Base-by-base conservation (phyloP, 2,888 invertebrate genomes). In the Troides oblongomaculatus region DNA sequence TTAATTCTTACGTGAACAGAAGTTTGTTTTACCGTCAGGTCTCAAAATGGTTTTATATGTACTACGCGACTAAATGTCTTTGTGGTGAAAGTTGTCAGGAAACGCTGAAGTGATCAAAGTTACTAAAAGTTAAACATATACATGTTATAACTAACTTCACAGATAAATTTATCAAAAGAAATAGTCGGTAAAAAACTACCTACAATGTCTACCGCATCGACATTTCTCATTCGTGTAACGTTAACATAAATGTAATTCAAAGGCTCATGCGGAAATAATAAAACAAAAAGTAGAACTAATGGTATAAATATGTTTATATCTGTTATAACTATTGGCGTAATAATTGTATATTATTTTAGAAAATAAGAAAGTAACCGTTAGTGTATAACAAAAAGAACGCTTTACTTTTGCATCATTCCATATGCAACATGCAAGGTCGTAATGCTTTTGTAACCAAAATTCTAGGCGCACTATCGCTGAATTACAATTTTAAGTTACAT, bases 231-330 rank as follows among this genome's bases (percentile, higher is more conserved):
- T 39, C 39, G 25, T 64, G 60, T 69, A 43, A 43, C 61, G 12
- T 61, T 56, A 61, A 64, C 64, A 17, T 53, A 36, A 68, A 50
- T 58, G 36, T 56, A 39, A 60, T 25, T 56, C 64, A 61, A 23
- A 50, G 25, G 56, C 56, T 60, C 64, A 53, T 53, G 53, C 69
- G 69, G 56, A 69, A 69, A 60, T 50, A 36, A 56, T 61, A 64
- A 61, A 69, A 59, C 53, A 60, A 59, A 61, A 69, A 60, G 60
- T 61, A 53, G 61, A n/a, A 60, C 39, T 64, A 64, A 64, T 69
- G 17, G 58, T 58, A 58, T 58, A 62, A 68, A 68, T 58, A 46
- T 68, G 58, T 63, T 59, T 68, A 64, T 53, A 36, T 10, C 56
- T 4, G 30, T 30, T 30, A 30, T 30, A 30, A 30, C 53, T 21